A percentile compares a stretch with the other conserved stretches of the same genome.
phyloP scores from a whole-genome alignment of 2,113 vertebrate genomes.

The Corythornis cristatus region DNA sequence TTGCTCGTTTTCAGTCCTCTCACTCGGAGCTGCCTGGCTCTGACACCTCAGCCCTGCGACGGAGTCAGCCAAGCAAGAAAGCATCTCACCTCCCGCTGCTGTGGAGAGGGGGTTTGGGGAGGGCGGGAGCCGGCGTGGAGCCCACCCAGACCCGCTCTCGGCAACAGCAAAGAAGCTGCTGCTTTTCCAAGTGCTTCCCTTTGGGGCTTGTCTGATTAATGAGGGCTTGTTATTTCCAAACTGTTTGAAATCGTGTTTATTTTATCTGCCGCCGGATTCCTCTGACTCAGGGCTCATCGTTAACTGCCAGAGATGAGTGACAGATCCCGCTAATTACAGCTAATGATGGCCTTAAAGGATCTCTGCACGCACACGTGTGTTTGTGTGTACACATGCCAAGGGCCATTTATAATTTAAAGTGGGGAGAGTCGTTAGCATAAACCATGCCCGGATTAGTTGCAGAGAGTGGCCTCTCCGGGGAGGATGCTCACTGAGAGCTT shows the following conservation, averaged over 20 bases:
- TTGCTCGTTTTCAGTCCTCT: background rate
- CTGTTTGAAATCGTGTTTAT: slow-evolving; percentile 70
- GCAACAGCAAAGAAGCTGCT: background rate
- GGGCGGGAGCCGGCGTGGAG: background rate
- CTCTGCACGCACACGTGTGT: slow-evolving; percentile 5
- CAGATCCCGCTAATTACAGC: slow-evolving; percentile 69
- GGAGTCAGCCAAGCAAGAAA: background rate
- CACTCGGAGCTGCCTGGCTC: rapidly evolving
- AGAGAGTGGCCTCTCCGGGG: background rate
- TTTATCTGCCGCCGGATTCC: slow-evolving; percentile 62
- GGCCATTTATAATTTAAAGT: slow-evolving; percentile 74
- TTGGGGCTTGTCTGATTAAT: slow-evolving; percentile 64
- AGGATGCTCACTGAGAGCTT: background rate
- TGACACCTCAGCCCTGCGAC: background rate
- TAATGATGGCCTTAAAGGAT: slow-evolving; percentile 74
- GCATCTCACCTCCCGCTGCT: background rate
- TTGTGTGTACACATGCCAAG: slow-evolving; percentile 61
- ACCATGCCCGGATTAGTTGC: slow-evolving; percentile 41
- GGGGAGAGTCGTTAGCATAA: slow-evolving; percentile 57
- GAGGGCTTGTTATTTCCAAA: slow-evolving; percentile 67
- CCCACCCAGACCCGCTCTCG: background rate
- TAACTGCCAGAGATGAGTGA: slow-evolving; percentile 71
- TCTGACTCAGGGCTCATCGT: slow-evolving; percentile 64
- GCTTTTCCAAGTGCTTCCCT: slow-evolving; percentile 17
- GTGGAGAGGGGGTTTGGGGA: background rate